Percentiles rank a stretch among this genome's conserved stretches.
Evolutionary conservation across 2,888 invertebrate genomes (phyloP).

Genomic region (Rotaria socialis): DNA sequence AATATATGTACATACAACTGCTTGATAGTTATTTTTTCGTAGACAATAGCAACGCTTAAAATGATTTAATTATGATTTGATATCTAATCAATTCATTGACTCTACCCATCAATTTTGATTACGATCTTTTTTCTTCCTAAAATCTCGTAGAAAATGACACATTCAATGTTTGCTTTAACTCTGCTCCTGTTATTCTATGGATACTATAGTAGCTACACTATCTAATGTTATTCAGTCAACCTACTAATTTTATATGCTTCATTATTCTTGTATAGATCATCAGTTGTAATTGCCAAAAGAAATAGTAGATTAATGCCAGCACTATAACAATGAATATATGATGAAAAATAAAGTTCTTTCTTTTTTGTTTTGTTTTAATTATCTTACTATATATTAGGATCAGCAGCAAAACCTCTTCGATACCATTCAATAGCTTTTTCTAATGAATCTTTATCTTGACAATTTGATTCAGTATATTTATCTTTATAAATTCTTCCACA

Average conservation of each 20-base stretch:
- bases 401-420: slow-evolving; percentile 66
- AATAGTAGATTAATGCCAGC: slow-evolving; percentile 98
- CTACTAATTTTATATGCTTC: slow-evolving; percentile 67
- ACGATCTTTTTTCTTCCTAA: too few relatives aligned
- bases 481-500: slow-evolving; percentile 86
- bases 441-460: slow-evolving; percentile 78
- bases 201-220: too few relatives aligned
- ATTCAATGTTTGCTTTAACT: too few relatives aligned
- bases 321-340: slow-evolving; percentile 48
- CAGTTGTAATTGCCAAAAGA: slow-evolving; percentile 87
- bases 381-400: slow-evolving; percentile 14
- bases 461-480: slow-evolving; percentile 90
- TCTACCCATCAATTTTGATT: too few relatives aligned
- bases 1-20: too few relatives aligned
- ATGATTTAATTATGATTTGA: too few relatives aligned
- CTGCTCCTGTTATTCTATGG: too few relatives aligned
- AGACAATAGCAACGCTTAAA: too few relatives aligned
- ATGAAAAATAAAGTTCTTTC: not conserved
- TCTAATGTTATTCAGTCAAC: slow-evolving; percentile 52
- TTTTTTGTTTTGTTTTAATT: too few relatives aligned
- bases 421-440: slow-evolving; percentile 83
- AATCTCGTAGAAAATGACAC: too few relatives aligned
- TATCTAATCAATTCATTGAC: too few relatives aligned
- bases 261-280: slow-evolving; percentile 72
- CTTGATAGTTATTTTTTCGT: too few relatives aligned